Percentiles rank a stretch among this genome's conserved stretches.
These are phyloP conservation scores for Nineta flava DNA, from an alignment of 2,888 invertebrate species.

Conservation along the genomic window DNA sequence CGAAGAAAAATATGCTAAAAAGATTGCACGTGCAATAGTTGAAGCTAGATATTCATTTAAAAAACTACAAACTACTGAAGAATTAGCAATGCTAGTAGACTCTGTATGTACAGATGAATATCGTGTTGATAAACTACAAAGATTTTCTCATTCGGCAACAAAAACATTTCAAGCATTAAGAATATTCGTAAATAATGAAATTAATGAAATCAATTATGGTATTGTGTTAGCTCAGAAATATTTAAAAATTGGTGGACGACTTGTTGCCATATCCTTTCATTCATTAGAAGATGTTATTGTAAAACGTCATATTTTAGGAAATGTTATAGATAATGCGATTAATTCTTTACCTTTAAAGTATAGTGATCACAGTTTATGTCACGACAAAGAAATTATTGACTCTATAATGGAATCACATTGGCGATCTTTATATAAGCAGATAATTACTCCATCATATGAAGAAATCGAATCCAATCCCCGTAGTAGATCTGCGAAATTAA, in stretches of 20 bases:
- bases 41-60: slow-evolving; percentile 64
- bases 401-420: slow-evolving; percentile 50
- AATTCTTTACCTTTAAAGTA: slow-evolving; percentile 60
- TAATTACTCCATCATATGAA: slow-evolving; percentile 51
- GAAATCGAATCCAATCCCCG: slow-evolving; percentile 70
- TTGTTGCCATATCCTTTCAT: slow-evolving; percentile 80
- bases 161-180: slow-evolving; percentile 87
- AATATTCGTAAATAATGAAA: slow-evolving; percentile 91
- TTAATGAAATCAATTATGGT: slow-evolving; percentile 87
- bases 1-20: slow-evolving; percentile 72
- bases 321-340: slow-evolving; percentile 52
- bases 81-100: slow-evolving; percentile 58
- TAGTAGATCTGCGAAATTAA: slow-evolving; percentile 74
- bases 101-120: slow-evolving; percentile 38
- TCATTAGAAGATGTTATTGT: slow-evolving; percentile 88
- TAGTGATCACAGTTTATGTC: slow-evolving; percentile 40
- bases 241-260: slow-evolving; percentile 59
- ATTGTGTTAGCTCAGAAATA: slow-evolving; percentile 61
- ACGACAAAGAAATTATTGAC: slow-evolving; percentile 42
- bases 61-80: slow-evolving; percentile 63
- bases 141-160: slow-evolving; percentile 69
- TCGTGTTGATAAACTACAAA: slow-evolving; percentile 54
- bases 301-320: slow-evolving; percentile 72
- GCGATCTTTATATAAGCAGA: slow-evolving; percentile 66
- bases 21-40: slow-evolving; percentile 74